These are phyloP conservation scores for Amphipoea lucens DNA, from an alignment of 2,888 invertebrate genomes.

Conservation along the genomic window DNA sequence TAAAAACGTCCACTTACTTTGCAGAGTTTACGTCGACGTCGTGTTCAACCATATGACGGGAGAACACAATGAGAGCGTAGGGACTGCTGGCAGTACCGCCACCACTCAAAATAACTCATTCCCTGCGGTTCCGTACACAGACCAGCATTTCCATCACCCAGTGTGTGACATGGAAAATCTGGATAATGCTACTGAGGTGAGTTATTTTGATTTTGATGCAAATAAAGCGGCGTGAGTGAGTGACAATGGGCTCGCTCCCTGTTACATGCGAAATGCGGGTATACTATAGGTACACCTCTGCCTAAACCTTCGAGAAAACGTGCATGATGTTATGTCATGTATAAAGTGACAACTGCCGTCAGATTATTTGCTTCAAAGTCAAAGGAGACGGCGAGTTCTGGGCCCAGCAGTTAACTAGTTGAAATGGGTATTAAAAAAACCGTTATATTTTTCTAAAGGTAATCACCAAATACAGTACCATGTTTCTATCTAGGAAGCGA, in stretches of 20 bases:
- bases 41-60: conserved; percentile 95
- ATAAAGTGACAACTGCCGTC: background rate
- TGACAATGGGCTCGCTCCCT: background rate
- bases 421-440: too few species aligned
- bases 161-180: conserved; percentile 85
- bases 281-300: background rate
- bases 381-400: too few species aligned
- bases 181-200: conserved; percentile 88
- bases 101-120: conserved; percentile 85
- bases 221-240: background rate
- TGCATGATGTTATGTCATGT: background rate
- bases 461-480: too few species aligned
- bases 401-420: too few species aligned
- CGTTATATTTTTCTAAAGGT: too few species aligned
- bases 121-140: conserved; percentile 89
- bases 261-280: background rate
- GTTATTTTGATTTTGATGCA: conserved; percentile 24
- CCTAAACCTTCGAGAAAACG: background rate
- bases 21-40: conserved; percentile 93
- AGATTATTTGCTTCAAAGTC: background rate
- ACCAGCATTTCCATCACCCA: conserved; percentile 89
- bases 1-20: conserved; percentile 32
- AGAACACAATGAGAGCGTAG: conserved; percentile 83
- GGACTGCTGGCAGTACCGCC: conserved; percentile 91
- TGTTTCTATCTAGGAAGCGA: too few species aligned